Evolutionary conservation across 2,113 vertebrate genomes (phyloP), one percentile per base, ranked within the genome.

Genomic region (Micromys minutus): DNA sequence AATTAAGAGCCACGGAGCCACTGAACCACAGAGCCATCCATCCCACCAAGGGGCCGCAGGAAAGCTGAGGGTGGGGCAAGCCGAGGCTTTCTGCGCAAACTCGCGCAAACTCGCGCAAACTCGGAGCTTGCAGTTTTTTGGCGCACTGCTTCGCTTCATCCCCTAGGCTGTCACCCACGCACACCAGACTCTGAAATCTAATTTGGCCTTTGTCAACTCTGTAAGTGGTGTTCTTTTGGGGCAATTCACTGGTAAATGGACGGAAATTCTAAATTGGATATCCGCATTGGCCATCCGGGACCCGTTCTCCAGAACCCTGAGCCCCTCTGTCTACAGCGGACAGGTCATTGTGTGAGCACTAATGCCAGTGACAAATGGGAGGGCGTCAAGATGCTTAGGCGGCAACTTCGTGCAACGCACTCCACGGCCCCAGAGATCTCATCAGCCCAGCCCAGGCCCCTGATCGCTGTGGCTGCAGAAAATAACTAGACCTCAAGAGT

Each of bases 221-320:
- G 0, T 90, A 97, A 96, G 87, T 95, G 94, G 81, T 95, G 87
- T 94, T 97, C 93, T 96, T 97, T 94, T 74, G 90, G 92, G 93
- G 96, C 61, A 91, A 98, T 95, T 97, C 96, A 93, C 95, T 63
- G 92, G 89, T 90, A 97, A 97, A 95, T 92, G 93, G 96, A 93
- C 0, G 0, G 76, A 95, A 94, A 92, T 96, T 96, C 93, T 96
- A 97, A 97, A 95, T 94, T 95, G 92, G 91, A 94, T 95, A 87
- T 93, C 92, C 81, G 16, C 94, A 71, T 50, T 87, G 93, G 93
- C 80, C 93, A 0, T 52, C 76, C 1, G 80, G 95, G 97, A 92
- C 96, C 90, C 0, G 5, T 92, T 96, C 96, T 94, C 88, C 15
- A 1, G 1, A 96, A 96, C 76, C 65, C 93, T 0, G 0, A 75